These are phyloP conservation scores for Ciconia boyciana DNA, from an alignment of 2,113 vertebrate genomes.

Conservation along the genomic window DNA sequence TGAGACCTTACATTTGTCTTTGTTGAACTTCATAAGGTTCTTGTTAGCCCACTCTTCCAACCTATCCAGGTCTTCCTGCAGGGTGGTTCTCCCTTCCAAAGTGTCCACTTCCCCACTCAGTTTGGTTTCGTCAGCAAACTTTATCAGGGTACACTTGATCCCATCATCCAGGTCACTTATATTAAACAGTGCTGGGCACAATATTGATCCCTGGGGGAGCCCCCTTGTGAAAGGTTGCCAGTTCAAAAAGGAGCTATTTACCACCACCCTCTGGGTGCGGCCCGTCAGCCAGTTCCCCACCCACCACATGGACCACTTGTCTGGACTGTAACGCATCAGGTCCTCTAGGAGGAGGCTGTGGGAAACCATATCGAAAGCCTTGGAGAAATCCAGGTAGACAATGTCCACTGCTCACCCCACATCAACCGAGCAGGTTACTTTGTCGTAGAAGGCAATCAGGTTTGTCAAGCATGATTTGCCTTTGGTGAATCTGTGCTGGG, in stretches of 20 bases:
- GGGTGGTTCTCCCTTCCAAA: background rate
- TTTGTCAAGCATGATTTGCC: background rate
- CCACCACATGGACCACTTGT: background rate
- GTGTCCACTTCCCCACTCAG: fast-evolving
- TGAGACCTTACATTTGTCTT: background rate
- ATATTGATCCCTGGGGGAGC: fast-evolving
- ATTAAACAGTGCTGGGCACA: background rate
- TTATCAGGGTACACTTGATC: background rate
- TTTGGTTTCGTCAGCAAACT: background rate
- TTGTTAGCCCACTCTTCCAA: background rate
- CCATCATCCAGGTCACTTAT: background rate
- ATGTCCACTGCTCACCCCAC: background rate
- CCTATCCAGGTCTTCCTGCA: background rate
- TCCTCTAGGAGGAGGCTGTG: background rate
- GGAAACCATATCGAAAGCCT: background rate
- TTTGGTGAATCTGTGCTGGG: background rate
- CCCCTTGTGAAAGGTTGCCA: background rate
- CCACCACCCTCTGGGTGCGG: background rate
- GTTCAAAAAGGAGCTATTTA: background rate
- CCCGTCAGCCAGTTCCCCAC: background rate
- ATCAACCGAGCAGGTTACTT: background rate
- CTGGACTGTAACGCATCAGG: background rate
- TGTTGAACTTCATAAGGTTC: background rate
- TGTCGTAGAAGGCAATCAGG: background rate
- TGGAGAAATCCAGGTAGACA: background rate